Evolutionary conservation across 2,888 invertebrate genomes (phyloP).

Genomic region (Athetis lepigone): DNA sequence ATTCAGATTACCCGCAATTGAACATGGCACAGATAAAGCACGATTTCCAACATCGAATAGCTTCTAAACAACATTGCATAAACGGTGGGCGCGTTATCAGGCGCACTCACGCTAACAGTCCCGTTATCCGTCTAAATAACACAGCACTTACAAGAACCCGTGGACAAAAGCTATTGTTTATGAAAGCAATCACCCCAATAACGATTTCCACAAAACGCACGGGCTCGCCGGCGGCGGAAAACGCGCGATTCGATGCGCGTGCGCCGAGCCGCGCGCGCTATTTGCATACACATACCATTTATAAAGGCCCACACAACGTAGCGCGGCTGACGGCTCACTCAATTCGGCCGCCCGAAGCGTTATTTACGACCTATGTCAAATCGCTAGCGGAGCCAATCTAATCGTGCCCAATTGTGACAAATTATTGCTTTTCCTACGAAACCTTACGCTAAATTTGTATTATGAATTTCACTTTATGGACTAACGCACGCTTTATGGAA

Average conservation of each 20-base stretch:
- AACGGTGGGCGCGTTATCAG: constrained; percentile 75
- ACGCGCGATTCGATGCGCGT: constrained; percentile 89
- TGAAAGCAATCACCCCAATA: constrained; percentile 90
- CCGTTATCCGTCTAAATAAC: constrained; percentile 85
- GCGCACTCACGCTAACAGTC: constrained; percentile 70
- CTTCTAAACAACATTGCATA: constrained; percentile 71
- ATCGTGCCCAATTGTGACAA: constrained; percentile 90
- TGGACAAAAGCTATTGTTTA: constrained; percentile 90
- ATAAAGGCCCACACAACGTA: constrained; percentile 68
- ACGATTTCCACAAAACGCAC: constrained; percentile 89
- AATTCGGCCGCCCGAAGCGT: constrained; percentile 79
- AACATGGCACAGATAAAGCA: constrained; percentile 64
- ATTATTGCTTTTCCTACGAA: constrained; percentile 90
- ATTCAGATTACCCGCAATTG: constrained; percentile 63
- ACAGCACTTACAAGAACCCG: constrained; percentile 80
- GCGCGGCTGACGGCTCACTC: constrained; percentile 74
- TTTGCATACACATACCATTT: constrained; percentile 81
- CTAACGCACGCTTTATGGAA: constrained; percentile 71
- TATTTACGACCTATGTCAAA: constrained; percentile 90
- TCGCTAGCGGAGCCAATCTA: constrained; percentile 88
- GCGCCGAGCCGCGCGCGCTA: constrained; percentile 82
- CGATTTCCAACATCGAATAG: constrained; percentile 65
- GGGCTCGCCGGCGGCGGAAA: constrained; percentile 83
- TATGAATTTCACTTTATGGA: constrained; percentile 84
- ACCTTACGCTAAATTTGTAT: constrained; percentile 85